Evolutionary conservation across 53 echinoderm and acorn worm genomes (phyloP).

Genomic region (Mesocentrotus franciscanus): DNA sequence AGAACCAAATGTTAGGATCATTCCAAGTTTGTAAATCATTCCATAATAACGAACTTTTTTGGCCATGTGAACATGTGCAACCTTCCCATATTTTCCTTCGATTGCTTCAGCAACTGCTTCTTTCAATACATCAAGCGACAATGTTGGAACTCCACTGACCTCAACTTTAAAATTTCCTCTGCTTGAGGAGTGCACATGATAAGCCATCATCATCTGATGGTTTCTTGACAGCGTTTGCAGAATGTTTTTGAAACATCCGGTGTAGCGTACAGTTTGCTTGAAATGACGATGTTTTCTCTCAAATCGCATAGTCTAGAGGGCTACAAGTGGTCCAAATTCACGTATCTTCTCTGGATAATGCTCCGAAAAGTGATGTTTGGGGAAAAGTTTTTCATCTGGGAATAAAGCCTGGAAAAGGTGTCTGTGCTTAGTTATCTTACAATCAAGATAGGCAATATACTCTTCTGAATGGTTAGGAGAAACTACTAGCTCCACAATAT

Average conservation of each 20-base stretch:
- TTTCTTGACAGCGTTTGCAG: constrained; percentile 45
- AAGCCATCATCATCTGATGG: constrained; percentile 69
- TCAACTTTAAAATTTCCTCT: neutral
- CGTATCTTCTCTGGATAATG: constrained; percentile 65
- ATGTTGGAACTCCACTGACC: constrained; percentile 54
- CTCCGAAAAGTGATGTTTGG: constrained; percentile 65
- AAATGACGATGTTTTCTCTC: constrained; percentile 58
- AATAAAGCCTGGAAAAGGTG: constrained; percentile 21
- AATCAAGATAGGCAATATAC: constrained; percentile 56
- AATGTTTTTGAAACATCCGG: constrained; percentile 57
- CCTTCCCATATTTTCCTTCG: neutral
- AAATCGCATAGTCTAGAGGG: constrained; percentile 59
- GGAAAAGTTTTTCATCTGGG: constrained; percentile 39
- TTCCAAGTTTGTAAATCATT: constrained; percentile 63
- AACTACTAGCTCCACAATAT: constrained; percentile 61
- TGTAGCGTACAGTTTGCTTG: constrained; percentile 30
- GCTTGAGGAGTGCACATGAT: constrained; percentile 34
- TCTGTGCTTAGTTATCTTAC: constrained; percentile 59
- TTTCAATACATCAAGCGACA: constrained; percentile 31
- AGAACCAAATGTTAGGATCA: constrained; percentile 58
- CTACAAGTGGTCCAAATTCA: constrained; percentile 46
- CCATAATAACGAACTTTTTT: constrained; percentile 60
- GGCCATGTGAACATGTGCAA: constrained; percentile 55
- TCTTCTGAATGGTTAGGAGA: constrained; percentile 52
- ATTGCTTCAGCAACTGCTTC: constrained; percentile 56